A percentile compares a stretch with the other conserved stretches of the same genome.
These are phyloP conservation scores for Fabriciana adippe DNA, from an alignment of 2,888 invertebrate genomes.

Conservation along the genomic window DNA sequence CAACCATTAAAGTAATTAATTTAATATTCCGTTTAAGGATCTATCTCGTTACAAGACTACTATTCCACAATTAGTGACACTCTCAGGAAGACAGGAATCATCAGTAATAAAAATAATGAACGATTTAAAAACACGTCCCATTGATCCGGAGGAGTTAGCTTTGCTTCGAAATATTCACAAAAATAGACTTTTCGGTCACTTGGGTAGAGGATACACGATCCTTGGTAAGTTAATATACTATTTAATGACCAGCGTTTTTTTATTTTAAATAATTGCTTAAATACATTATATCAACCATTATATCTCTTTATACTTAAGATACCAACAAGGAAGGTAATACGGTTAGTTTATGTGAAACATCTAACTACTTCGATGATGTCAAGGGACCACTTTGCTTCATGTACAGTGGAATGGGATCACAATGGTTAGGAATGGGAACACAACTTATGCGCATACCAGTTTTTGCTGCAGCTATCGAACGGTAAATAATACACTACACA, in stretches of 20 bases:
- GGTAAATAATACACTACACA: slow-evolving; percentile 45
- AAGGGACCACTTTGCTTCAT: slow-evolving; percentile 85
- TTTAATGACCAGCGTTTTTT: no score
- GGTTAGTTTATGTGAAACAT: slow-evolving; percentile 50
- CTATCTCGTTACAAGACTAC: slow-evolving; percentile 50
- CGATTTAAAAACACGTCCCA: slow-evolving; percentile 54
- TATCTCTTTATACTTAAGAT: slow-evolving; percentile 41
- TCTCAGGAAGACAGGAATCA: slow-evolving; percentile 59
- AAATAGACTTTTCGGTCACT: slow-evolving; percentile 55
- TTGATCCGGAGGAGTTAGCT: slow-evolving; percentile 65
- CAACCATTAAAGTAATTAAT: background rate
- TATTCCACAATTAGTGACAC: slow-evolving; percentile 57
- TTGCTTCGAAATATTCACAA: slow-evolving; percentile 62
- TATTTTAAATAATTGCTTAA: no score
- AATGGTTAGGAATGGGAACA: slow-evolving; percentile 86
- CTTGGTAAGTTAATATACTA: slow-evolving; percentile 47
- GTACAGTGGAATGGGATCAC: slow-evolving; percentile 88
- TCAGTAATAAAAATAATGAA: slow-evolving; percentile 52
- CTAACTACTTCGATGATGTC: slow-evolving; percentile 54
- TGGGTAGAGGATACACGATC: slow-evolving; percentile 62
- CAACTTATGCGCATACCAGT: slow-evolving; percentile 84
- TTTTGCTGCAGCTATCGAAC: slow-evolving; percentile 80
- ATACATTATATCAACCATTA: no score
- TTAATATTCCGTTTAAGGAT: slow-evolving; percentile 47
- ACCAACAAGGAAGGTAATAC: slow-evolving; percentile 53